phyloP scores from a whole-genome alignment of 2,888 invertebrate species.

The Timema podura region DNA sequence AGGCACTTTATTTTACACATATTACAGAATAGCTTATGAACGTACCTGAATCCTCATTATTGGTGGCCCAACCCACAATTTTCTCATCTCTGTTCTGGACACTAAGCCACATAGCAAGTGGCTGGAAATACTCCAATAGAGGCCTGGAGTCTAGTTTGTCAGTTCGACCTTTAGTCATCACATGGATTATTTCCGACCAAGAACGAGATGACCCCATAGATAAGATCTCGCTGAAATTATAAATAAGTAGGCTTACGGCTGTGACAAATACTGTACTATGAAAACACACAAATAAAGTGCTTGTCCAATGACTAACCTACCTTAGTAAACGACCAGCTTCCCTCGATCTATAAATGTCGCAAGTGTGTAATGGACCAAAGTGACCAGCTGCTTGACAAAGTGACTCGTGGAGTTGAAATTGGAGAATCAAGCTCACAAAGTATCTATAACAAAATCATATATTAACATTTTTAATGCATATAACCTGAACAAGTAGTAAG shows the following conservation, averaged over 20 bases:
- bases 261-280: too few species aligned
- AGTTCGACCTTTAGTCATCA: slow-evolving; percentile 64
- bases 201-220: slow-evolving; percentile 62
- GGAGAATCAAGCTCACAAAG: slow-evolving; percentile 74
- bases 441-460: slow-evolving; percentile 52
- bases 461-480: too few species aligned
- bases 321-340: slow-evolving; percentile 72
- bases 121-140: slow-evolving; percentile 76
- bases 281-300: too few species aligned
- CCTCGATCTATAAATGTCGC: slow-evolving; percentile 74
- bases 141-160: slow-evolving; percentile 72
- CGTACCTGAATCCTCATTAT: slow-evolving; percentile 56
- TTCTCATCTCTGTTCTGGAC: slow-evolving; percentile 68
- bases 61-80: slow-evolving; percentile 71
- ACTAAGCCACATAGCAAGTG: slow-evolving; percentile 71
- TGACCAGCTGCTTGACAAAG: slow-evolving; percentile 71
- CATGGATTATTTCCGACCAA: slow-evolving; percentile 68
- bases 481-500: too few species aligned
- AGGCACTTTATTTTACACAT: too few species aligned
- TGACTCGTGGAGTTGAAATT: slow-evolving; percentile 81
- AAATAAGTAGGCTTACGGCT: too few species aligned
- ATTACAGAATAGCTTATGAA: not conserved
- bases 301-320: slow-evolving; percentile 46
- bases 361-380: slow-evolving; percentile 68
- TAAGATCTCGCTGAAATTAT: slow-evolving; percentile 58